Evolutionary conservation across 1,140 invertebrate genomes (phyloP), one percentile per base, ranked within the genome.

Genomic region (Drosophila serrata): DNA sequence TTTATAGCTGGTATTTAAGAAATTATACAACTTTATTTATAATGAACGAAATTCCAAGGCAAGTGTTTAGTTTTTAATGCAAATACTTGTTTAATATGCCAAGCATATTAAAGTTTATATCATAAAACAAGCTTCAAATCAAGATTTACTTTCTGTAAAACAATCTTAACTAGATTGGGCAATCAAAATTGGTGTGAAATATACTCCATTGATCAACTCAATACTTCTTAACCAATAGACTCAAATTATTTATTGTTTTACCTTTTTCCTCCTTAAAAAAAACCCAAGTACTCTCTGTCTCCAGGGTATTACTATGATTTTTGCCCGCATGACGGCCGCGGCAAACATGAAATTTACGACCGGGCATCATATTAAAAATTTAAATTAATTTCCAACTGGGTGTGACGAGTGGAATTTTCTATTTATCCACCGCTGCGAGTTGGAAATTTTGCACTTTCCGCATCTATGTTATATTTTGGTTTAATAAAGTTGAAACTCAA

Each of bases 401-500:
- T 79, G 64, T 74, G 68, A 37, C 37, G 35, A n/a, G 19, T 53
- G 61, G 60, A 74, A 77, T 73, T 60, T 75, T 60, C 63, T 55
- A 79, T 87, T 81, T 86, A 82, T 78, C 68, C 24, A 86, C 68
- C 55, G 79, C 40, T 64, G 64, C 69, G 33, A 82, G 45, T 73
- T 79, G 62, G 48, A 73, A 70, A 79, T 79, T 79, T 81, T 75
- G 82, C 64, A 64, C 61, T 60, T 56, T 75, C 42, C 65, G 22
- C 49, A 48, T 46, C 59, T 48, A 46, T 45, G 64, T 62, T 67
- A 46, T 45, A 70, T 62, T 67, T 61, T 69, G 75, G 63, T 85
- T 87, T 91, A 91, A 91, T 91, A 91, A 91, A 91, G 87, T 77
- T 79, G 64, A 81, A 81, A 91, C 80, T 85, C 90, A 84, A 87